Percentiles rank a stretch among this genome's conserved stretches.
phyloP scores from a whole-genome alignment of 2,888 invertebrate genomes.

The Macrosoma leucophasiata region DNA sequence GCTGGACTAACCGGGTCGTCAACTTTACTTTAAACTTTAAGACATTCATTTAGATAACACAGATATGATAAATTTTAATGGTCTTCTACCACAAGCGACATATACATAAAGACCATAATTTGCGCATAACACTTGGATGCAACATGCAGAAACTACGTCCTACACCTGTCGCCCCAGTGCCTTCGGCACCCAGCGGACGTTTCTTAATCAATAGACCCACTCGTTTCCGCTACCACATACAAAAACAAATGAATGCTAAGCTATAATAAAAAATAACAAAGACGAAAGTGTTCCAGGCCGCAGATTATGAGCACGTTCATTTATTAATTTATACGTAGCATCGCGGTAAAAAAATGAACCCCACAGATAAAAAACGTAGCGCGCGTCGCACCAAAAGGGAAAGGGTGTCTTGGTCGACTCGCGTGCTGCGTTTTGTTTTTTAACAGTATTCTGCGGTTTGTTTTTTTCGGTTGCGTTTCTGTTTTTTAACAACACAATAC shows the following conservation, averaged over 20 bases:
- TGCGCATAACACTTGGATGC: too few species aligned
- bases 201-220: slow-evolving; percentile 54
- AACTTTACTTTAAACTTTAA: too few species aligned
- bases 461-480: slow-evolving; percentile 69
- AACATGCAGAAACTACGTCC: slow-evolving; percentile 32
- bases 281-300: slow-evolving; percentile 71
- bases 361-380: slow-evolving; percentile 65
- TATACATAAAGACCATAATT: too few species aligned
- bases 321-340: slow-evolving; percentile 74
- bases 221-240: slow-evolving; percentile 59
- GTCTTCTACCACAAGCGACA: too few species aligned
- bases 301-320: slow-evolving; percentile 73
- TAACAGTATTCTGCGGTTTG: slow-evolving; percentile 70
- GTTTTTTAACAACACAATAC: slow-evolving; percentile 74
- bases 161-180: slow-evolving; percentile 53
- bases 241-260: slow-evolving; percentile 70
- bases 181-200: slow-evolving; percentile 35
- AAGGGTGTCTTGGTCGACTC: slow-evolving; percentile 67
- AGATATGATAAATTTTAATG: too few species aligned
- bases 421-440: slow-evolving; percentile 74
- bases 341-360: slow-evolving; percentile 69
- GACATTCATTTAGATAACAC: too few species aligned
- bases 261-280: slow-evolving; percentile 62
- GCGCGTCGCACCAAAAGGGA: slow-evolving; percentile 73
- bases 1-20: too few species aligned